Conservation (phyloP, 2,888 invertebrate species). For the Sesia apiformis region DNA sequence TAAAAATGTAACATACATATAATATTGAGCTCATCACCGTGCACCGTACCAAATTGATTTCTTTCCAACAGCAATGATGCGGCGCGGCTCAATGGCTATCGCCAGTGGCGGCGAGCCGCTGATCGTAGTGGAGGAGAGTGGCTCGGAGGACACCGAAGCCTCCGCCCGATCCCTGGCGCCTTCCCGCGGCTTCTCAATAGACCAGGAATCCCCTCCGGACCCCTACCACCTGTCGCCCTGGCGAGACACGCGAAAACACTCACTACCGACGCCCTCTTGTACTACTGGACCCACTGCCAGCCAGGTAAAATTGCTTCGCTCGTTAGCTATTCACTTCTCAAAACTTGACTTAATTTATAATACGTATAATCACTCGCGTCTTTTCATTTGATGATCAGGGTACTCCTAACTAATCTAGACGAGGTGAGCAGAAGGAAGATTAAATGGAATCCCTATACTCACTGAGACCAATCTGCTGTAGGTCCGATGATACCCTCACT, state of each 20-base stretch:
- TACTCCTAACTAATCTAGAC: no score
- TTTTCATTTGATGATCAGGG: no score
- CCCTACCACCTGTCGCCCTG: constrained; percentile 88
- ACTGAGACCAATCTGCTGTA: no score
- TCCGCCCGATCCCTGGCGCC: constrained; percentile 68
- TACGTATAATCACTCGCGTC: no score
- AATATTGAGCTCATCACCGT: no score
- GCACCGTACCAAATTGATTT: not conserved
- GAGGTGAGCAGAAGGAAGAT: no score
- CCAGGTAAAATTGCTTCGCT: constrained; percentile 70
- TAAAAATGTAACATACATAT: no score
- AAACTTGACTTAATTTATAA: no score
- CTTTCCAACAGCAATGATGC: constrained; percentile 64
- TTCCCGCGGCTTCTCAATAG: constrained; percentile 77
- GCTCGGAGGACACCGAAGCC: constrained; percentile 79
- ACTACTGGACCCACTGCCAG: constrained; percentile 90
- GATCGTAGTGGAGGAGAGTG: constrained; percentile 88
- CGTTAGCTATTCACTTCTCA: no score
- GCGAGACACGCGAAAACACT: constrained; percentile 87
- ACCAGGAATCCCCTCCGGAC: constrained; percentile 85
- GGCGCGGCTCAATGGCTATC: constrained; percentile 79
- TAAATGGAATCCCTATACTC: no score
- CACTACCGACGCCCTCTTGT: constrained; percentile 88
- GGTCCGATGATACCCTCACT: no score
- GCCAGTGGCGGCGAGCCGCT: constrained; percentile 80